Percentiles rank a stretch among this genome's conserved stretches.
Evolutionary conservation across 2,888 invertebrate genomes (phyloP).

Genomic region (Perithous albicinctus): DNA sequence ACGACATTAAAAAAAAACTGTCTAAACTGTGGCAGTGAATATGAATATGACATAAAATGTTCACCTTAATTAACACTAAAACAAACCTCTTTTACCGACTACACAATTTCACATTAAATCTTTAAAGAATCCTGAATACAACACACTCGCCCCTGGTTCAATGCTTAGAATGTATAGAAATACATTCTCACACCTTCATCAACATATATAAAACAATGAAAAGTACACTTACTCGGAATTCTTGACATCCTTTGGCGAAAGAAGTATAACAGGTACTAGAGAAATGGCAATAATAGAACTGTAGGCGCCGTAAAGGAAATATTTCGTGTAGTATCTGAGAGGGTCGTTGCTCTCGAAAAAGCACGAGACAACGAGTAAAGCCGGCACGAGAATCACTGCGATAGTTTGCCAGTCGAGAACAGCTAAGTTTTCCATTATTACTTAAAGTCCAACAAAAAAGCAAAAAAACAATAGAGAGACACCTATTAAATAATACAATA

Average conservation of each 20-base stretch:
- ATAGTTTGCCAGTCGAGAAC: slow-evolving; percentile 33
- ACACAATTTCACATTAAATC: neutral
- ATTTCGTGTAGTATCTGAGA: slow-evolving; percentile 66
- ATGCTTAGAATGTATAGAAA: too few relatives aligned
- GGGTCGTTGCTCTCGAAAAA: slow-evolving; percentile 67
- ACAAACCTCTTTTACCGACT: neutral
- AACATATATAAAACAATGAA: neutral
- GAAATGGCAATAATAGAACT: slow-evolving; percentile 59
- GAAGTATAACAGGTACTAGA: slow-evolving; percentile 60
- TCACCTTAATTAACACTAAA: too few relatives aligned
- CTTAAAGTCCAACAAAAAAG: neutral
- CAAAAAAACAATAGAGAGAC: neutral
- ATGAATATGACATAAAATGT: too few relatives aligned
- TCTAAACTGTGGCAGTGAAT: too few relatives aligned
- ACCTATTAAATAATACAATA: neutral
- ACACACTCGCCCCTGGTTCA: too few relatives aligned
- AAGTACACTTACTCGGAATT: slow-evolving; percentile 57
- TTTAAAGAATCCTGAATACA: too few relatives aligned
- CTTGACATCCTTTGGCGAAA: slow-evolving; percentile 66
- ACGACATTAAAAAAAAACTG: too few relatives aligned
- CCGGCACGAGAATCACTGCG: slow-evolving; percentile 26
- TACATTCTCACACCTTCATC: neutral
- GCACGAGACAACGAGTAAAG: slow-evolving; percentile 64
- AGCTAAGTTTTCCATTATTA: slow-evolving; percentile 39
- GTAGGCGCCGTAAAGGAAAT: slow-evolving; percentile 65